A percentile compares a stretch with the other conserved stretches of the same genome.
These are phyloP conservation scores for Typhlichthys eigenmanni DNA, from an alignment of 2,797 vertebrate genomes.

Conservation along the genomic window DNA sequence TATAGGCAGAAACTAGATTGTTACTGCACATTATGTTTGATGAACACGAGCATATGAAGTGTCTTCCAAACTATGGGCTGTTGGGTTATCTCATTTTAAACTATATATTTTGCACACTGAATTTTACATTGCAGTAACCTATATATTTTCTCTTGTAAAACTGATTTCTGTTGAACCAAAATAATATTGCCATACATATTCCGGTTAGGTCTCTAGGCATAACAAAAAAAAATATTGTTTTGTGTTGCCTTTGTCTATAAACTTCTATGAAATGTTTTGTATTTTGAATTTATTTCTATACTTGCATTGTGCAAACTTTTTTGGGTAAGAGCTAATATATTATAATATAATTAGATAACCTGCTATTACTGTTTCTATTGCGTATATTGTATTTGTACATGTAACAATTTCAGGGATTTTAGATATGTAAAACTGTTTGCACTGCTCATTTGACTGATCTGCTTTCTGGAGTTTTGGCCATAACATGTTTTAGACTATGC, in stretches of 20 bases:
- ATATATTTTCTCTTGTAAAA: background rate
- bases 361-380: slow-evolving; percentile 15
- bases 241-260: slow-evolving; percentile 11
- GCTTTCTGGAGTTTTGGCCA: slow-evolving; percentile 2
- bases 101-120: too few relatives aligned
- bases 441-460: slow-evolving; percentile 25
- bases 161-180: slow-evolving; percentile 42
- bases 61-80: too few relatives aligned
- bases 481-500: slow-evolving; percentile 28
- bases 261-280: slow-evolving; percentile 6
- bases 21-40: background rate
- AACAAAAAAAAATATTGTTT: background rate
- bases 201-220: slow-evolving; percentile 41
- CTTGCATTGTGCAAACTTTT: slow-evolving; percentile 9
- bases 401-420: slow-evolving; percentile 35
- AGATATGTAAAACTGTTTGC: slow-evolving; percentile 27
- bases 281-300: slow-evolving; percentile 22
- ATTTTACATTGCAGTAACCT: too few relatives aligned
- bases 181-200: slow-evolving; percentile 5
- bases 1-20: slow-evolving; percentile 45
- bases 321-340: slow-evolving; percentile 1
- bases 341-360: background rate
- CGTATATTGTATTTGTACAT: slow-evolving; percentile 6
- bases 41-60: too few relatives aligned
- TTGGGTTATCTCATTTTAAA: too few relatives aligned